Base-by-base conservation (phyloP, 2,113 vertebrate species). In the Sminthopsis crassicaudata region DNA sequence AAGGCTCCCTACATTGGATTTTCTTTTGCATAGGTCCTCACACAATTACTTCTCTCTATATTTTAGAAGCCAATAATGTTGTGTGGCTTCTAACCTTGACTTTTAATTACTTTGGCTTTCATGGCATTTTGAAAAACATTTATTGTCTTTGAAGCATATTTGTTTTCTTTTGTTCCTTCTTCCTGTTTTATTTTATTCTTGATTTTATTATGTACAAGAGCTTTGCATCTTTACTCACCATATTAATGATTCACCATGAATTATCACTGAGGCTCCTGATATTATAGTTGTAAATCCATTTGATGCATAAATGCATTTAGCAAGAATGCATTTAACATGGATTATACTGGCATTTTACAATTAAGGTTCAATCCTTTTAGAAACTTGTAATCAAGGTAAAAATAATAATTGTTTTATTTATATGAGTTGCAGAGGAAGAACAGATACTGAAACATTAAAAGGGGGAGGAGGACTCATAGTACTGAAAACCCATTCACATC, bases 271-370 rank as follows among this genome's bases (percentile, higher is more conserved):
- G 88, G 12, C n/a, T 94, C 24, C 0, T 93, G 46, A 84, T 93
- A 95, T 52, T 92, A 54, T 53, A 94, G 55, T 9, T 91, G 42
- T 90, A 96, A 97, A 94, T 92, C 55, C 67, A 94, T 8, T 94
- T 92, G 89, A 92, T 92, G 27, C 25, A 94, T 89, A 94, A 91
- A 93, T 7, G 92, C 36, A 94, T 93, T 96, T 96, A 53, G 46
- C 94, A 96, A 95, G 46, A 55, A 92, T 5, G 19, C 60, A 90
- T 90, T 91, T 92, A 95, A n/a, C 42, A 55, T 92, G 46, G 46
- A 91, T 53, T 94, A 48, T 14, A 76, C 7, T 89, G 90, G 4
- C 6, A 94, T 10, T 94, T 89, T 92, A 96, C 54, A 93, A 53
- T 89, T 91, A 93, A 92, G 42, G 1, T 53, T 54, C 26, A 91